Conservation (phyloP, 1,140 invertebrate genomes). For the Hydropsyche tenuis region DNA sequence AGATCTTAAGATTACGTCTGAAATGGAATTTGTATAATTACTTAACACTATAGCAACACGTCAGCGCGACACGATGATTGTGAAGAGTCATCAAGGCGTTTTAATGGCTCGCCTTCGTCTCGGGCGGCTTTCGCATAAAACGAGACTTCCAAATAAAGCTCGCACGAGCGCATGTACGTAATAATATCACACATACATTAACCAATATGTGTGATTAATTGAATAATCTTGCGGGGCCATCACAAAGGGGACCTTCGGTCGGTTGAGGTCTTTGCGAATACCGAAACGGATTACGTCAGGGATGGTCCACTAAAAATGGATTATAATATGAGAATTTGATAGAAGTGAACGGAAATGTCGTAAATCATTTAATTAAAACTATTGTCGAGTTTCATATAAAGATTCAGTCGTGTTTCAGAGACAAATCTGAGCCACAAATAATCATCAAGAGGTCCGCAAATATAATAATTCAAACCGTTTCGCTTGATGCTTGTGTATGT, state of each 20-base stretch:
- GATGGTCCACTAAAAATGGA: not conserved
- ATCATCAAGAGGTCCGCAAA: not conserved
- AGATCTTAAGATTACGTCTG: not conserved
- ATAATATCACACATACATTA: no score
- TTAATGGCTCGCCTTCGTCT: not conserved
- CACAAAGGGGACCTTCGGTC: conserved; percentile 1
- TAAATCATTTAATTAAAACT: no score
- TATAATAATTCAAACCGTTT: not conserved
- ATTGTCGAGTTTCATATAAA: no score
- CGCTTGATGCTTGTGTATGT: not conserved
- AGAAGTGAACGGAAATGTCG: no score
- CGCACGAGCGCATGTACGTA: not conserved
- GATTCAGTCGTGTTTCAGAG: no score
- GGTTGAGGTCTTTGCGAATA: conserved; percentile 8
- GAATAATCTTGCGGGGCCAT: conserved; percentile 26
- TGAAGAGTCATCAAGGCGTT: conserved; percentile 16
- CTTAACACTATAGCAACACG: not conserved
- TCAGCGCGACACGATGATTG: conserved; percentile 9
- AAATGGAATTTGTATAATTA: conserved; percentile 8
- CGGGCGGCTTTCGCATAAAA: not conserved
- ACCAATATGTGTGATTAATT: conserved; percentile 25
- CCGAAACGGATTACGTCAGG: conserved; percentile 22
- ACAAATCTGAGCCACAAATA: no score
- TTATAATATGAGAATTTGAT: not conserved
- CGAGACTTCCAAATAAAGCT: not conserved